These are phyloP conservation scores for Acholoe squamosa DNA, from an alignment of 2,888 invertebrate genomes.

Conservation along the genomic window DNA sequence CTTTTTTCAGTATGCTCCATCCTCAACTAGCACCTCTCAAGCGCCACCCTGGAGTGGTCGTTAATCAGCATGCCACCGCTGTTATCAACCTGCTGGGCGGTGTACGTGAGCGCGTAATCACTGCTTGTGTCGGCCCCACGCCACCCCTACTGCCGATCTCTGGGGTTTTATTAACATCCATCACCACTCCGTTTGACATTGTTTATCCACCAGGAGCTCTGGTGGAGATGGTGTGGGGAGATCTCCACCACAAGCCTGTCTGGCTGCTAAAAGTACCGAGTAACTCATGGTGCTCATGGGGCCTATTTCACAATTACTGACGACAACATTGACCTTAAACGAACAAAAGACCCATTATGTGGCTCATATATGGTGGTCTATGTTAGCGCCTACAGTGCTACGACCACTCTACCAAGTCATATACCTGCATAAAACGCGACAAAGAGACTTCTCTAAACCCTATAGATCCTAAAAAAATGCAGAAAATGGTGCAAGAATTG, in stretches of 20 bases:
- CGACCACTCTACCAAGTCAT: too few relatives aligned
- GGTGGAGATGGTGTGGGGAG: background rate
- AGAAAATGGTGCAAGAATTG: too few relatives aligned
- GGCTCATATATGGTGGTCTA: background rate
- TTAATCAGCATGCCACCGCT: background rate
- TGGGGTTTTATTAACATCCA: slow-evolving; percentile 9
- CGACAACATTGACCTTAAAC: background rate
- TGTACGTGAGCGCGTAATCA: background rate
- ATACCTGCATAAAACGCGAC: too few relatives aligned
- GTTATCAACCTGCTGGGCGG: background rate
- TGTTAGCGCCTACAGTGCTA: too few relatives aligned
- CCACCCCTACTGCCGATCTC: background rate
- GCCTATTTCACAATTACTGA: background rate
- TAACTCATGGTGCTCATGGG: background rate
- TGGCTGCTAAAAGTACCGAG: background rate
- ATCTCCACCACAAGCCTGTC: background rate
- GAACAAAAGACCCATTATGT: background rate
- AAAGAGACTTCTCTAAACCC: too few relatives aligned
- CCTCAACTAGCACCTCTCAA: background rate
- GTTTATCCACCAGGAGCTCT: background rate
- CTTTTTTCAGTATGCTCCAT: too few relatives aligned
- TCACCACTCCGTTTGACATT: slow-evolving; percentile 15
- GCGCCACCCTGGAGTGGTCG: background rate
- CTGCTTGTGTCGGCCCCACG: background rate
- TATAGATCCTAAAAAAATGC: too few relatives aligned